phyloP scores from a whole-genome alignment of 2,797 vertebrate genomes.

The Phataginus tricuspis region DNA sequence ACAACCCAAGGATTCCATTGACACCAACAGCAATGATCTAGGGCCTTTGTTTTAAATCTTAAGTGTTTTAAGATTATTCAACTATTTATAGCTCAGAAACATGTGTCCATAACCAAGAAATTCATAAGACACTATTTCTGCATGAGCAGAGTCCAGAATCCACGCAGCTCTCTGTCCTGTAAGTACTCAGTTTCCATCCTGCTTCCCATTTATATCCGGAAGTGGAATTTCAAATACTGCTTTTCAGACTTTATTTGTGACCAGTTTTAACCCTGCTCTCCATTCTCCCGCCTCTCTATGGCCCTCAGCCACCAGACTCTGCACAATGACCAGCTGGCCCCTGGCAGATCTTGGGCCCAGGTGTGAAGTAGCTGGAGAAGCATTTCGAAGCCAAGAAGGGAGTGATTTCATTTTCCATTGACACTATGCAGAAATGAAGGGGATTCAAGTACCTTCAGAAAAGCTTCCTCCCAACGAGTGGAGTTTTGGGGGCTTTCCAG shows the following conservation, averaged over 20 bases:
- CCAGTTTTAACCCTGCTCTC: not conserved
- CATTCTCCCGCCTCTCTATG: conserved; percentile 47
- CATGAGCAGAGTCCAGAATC: not conserved
- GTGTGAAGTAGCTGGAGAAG: conserved; percentile 70
- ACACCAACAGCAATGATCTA: not conserved
- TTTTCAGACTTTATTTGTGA: conserved; percentile 36
- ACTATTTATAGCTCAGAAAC: not conserved
- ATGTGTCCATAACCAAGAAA: not conserved
- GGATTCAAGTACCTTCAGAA: conserved; percentile 62
- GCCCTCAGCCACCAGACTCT: conserved; percentile 54
- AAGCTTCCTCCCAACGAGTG: conserved; percentile 56
- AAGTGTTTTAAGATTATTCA: not conserved
- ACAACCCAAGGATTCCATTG: not conserved
- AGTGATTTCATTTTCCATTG: conserved; percentile 63
- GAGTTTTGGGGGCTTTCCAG: conserved; percentile 65
- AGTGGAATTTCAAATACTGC: conserved; percentile 56
- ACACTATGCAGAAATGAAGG: conserved; percentile 62
- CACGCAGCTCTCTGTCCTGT: not conserved
- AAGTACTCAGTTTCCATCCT: not conserved
- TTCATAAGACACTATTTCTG: not conserved
- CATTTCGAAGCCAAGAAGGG: conserved; percentile 59
- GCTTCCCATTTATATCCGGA: conserved; percentile 19
- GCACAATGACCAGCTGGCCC: conserved; percentile 77
- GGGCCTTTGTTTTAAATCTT: conserved; percentile 7
- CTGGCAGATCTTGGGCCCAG: conserved; percentile 72